Percentiles rank a stretch among this genome's conserved stretches.
These are phyloP conservation scores for Zophobas morio DNA, from an alignment of 1,140 invertebrate genomes.

Conservation along the genomic window DNA sequence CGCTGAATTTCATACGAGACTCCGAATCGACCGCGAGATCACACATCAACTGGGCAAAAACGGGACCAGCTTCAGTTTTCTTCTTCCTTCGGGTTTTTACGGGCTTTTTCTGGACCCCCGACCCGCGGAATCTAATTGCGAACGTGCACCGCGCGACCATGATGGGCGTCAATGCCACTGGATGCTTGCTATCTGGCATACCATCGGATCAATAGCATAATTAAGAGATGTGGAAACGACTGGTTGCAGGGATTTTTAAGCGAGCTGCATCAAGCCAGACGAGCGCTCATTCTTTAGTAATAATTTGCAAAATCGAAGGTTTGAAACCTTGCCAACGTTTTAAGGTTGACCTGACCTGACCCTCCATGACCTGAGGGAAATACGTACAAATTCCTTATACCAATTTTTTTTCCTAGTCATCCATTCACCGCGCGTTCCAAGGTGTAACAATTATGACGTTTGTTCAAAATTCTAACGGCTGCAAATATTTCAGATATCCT, in stretches of 20 bases:
- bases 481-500: background rate
- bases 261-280: too few species aligned
- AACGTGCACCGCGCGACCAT: background rate
- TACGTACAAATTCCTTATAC: too few species aligned
- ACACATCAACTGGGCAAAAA: conserved; percentile 42
- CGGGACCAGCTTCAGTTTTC: background rate
- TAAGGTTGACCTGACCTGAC: too few species aligned
- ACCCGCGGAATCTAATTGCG: background rate
- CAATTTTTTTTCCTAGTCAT: too few species aligned
- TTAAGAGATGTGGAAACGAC: background rate
- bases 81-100: conserved; percentile 19
- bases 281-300: too few species aligned
- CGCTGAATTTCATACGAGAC: conserved; percentile 36
- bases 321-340: too few species aligned
- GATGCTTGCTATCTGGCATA: too few species aligned
- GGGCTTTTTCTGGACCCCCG: conserved; percentile 3
- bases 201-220: background rate
- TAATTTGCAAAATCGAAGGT: too few species aligned
- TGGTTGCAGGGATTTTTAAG: background rate
- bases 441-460: background rate
- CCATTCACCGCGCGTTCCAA: too few species aligned
- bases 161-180: background rate
- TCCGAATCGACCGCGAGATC: conserved; percentile 27
- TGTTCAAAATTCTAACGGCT: background rate
- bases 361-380: too few species aligned